A percentile compares a stretch with the other conserved stretches of the same genome.
Conservation (phyloP, 1,140 invertebrate genomes). For the Periplaneta americana region DNA sequence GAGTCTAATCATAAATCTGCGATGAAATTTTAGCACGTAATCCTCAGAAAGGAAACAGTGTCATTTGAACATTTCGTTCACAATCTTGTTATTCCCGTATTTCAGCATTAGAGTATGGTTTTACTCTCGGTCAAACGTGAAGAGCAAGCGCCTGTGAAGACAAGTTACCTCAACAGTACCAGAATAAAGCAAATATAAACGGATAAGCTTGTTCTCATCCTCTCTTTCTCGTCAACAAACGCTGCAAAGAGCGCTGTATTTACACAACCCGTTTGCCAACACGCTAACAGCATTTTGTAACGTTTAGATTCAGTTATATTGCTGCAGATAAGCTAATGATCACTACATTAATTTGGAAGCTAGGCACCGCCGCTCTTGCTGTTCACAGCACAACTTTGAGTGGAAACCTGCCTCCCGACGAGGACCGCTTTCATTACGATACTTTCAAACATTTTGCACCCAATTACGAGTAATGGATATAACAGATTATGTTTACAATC, state of each 20-base stretch:
- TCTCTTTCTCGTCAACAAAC: neutral
- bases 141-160: no score
- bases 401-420: neutral
- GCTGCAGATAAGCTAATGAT: neutral
- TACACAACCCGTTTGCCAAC: neutral
- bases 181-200: neutral
- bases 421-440: neutral
- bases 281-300: neutral
- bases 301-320: neutral
- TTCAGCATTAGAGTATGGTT: no score
- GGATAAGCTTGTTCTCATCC: neutral
- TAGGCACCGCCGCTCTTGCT: neutral
- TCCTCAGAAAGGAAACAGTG: no score
- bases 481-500: neutral
- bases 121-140: no score
- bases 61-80: no score
- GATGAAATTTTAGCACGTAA: no score
- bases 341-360: neutral
- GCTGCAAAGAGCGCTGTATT: neutral
- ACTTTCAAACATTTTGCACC: neutral
- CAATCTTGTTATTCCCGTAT: no score
- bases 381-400: neutral
- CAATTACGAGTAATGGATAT: neutral
- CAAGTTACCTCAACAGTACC: no score
- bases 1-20: no score